Base-by-base conservation (phyloP, 2,888 invertebrate genomes). In the Brachyopa scutellaris region DNA sequence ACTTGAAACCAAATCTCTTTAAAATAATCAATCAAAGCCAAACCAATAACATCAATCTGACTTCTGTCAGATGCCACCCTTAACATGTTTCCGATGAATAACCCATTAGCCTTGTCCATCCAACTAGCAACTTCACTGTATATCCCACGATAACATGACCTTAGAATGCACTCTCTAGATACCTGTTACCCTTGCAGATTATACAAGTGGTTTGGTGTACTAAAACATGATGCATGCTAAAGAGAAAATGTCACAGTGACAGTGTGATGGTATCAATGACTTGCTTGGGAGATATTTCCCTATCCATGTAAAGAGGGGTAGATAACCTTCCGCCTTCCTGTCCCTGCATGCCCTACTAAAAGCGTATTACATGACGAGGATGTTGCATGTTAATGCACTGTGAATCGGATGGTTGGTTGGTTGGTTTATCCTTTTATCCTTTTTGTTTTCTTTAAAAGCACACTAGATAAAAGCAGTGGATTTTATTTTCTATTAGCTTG, bases 121-220 rank as follows among this genome's bases (percentile, higher is more conserved):
- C 23, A 49, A 47, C 49, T 45, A n/a, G n/a, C n/a, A n/a, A n/a
- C n/a, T n/a, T n/a, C n/a, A 8, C 31, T 21, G 7, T 5, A 33
- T 8, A 45, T 33, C 7, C 9, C 5, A 36, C 15, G 38, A 45
- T 66, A 42, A 49, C 73, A 47, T 33, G 49, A 66, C 49, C 38
- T 11, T 21, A 40, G 40, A 31, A 74, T 57, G 57, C 49, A 49
- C 47, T 55, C 8, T 23, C 19, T n/a, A 17, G 61, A 40, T 42
- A 53, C 36, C 26, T 66, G 40, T 21, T 40, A 42, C 21, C 57
- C 64, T 72, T 7, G 64, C 33, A 64, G 49, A 64, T 66, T 45
- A 72, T 49, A 26, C 66, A 78, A 78, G 66, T 61, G 72, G 45
- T 61, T 61, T 47, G 61, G 73, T 79, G 72, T 73, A 61, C 73